Evolutionary conservation across 1,140 invertebrate species (phyloP).

Genomic region (Dendroctonus ponderosae): DNA sequence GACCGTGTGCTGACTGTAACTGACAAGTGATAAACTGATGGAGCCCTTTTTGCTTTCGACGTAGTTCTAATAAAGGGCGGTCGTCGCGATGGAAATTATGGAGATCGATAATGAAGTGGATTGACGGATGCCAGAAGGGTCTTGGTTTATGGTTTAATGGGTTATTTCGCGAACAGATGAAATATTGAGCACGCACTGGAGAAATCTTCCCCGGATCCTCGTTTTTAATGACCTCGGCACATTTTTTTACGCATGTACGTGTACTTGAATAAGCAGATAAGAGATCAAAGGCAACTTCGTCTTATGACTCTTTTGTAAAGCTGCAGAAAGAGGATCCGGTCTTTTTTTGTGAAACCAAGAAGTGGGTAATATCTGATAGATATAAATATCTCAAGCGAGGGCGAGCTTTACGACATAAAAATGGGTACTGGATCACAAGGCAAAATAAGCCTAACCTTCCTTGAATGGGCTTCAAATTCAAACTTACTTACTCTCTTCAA

Average conservation of each 20-base stretch:
- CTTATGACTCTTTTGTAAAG: too few species aligned
- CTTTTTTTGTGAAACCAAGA: too few species aligned
- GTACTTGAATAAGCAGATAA: constrained; percentile 7
- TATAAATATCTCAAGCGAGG: too few species aligned
- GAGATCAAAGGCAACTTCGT: constrained; percentile 1
- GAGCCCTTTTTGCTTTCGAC: constrained; percentile 29
- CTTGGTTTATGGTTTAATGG: constrained; percentile 26
- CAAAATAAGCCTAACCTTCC: too few species aligned
- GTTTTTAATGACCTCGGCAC: constrained; percentile 15
- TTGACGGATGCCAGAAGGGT: constrained; percentile 25
- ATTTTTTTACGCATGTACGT: constrained; percentile 16
- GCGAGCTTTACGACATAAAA: too few species aligned
- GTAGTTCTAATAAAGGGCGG: constrained; percentile 27
- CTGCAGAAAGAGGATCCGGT: too few species aligned
- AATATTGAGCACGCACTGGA: constrained; percentile 15
- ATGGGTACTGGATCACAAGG: too few species aligned
- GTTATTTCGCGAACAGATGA: constrained; percentile 28
- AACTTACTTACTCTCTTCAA: too few species aligned
- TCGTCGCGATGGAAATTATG: constrained; percentile 19
- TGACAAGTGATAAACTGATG: constrained; percentile 28
- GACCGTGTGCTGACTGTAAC: constrained; percentile 24
- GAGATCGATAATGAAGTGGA: constrained; percentile 28
- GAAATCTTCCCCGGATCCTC: background rate
- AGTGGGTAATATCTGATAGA: too few species aligned
- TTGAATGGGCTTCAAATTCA: too few species aligned